These are phyloP conservation scores for Nomada goodeniana DNA, from an alignment of 2,888 invertebrate genomes.

Conservation along the genomic window DNA sequence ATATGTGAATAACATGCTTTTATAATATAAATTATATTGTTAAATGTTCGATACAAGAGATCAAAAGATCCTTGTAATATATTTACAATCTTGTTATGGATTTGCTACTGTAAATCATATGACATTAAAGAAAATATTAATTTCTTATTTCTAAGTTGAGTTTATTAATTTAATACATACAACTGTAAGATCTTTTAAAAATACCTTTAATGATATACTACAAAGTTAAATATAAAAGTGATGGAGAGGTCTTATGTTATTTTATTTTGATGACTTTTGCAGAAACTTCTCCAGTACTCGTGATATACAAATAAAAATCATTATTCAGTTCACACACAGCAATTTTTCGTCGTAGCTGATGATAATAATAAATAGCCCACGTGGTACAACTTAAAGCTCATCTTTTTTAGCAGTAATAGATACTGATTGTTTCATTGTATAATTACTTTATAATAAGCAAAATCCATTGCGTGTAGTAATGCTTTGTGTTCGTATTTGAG, in stretches of 20 bases:
- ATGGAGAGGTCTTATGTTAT: neutral
- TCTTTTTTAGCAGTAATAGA: too few species aligned
- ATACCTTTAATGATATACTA: slow-evolving; percentile 15
- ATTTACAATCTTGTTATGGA: slow-evolving; percentile 43
- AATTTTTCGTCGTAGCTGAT: neutral
- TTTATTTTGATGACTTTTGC: neutral
- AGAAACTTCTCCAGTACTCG: neutral
- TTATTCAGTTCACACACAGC: neutral
- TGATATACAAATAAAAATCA: neutral
- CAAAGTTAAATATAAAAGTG: neutral
- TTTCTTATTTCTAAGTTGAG: slow-evolving; percentile 49
- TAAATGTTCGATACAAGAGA: slow-evolving; percentile 35
- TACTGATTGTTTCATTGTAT: neutral
- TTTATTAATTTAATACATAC: slow-evolving; percentile 44
- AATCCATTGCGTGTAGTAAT: too few species aligned
- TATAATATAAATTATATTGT: slow-evolving; percentile 44
- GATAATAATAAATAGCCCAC: too few species aligned
- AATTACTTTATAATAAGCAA: neutral
- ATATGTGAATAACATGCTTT: slow-evolving; percentile 44
- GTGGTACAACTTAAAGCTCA: too few species aligned
- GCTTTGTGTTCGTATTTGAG: neutral
- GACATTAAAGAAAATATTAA: slow-evolving; percentile 53
- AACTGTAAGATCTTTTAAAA: slow-evolving; percentile 27
- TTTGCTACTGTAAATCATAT: slow-evolving; percentile 48
- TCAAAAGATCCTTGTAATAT: slow-evolving; percentile 48